These are phyloP conservation scores for Oxyscelio sp. DNA, from an alignment of 2,888 invertebrate genomes.

Conservation along the genomic window DNA sequence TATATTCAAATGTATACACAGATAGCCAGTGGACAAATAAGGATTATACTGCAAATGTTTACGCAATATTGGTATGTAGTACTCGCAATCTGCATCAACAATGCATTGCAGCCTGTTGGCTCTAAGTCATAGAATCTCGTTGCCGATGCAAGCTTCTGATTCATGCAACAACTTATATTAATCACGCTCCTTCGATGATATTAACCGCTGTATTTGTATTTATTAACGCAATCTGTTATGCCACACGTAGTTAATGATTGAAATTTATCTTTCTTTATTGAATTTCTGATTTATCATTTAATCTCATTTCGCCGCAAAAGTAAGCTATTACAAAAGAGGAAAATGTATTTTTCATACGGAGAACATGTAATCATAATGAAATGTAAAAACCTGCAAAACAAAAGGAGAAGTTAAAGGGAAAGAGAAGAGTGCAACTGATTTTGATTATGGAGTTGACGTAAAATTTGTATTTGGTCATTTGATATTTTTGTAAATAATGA, in stretches of 20 bases:
- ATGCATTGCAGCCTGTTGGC: slow-evolving; percentile 38
- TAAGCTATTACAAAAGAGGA: neutral
- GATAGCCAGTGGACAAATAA: slow-evolving; percentile 58
- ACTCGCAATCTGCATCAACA: slow-evolving; percentile 51
- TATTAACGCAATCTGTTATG: slow-evolving; percentile 43
- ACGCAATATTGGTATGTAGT: slow-evolving; percentile 48
- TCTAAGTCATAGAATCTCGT: slow-evolving; percentile 44
- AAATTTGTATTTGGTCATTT: too few species aligned
- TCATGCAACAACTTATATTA: slow-evolving; percentile 50
- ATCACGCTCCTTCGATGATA: slow-evolving; percentile 34
- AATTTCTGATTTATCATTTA: slow-evolving; percentile 30
- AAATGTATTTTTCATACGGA: too few species aligned
- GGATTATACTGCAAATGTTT: slow-evolving; percentile 58
- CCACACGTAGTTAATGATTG: slow-evolving; percentile 1
- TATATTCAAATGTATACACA: slow-evolving; percentile 49
- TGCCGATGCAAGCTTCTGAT: slow-evolving; percentile 21
- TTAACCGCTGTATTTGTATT: slow-evolving; percentile 48
- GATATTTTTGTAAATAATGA: too few species aligned
- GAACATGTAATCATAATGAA: too few species aligned
- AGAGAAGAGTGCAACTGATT: too few species aligned
- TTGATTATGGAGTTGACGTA: too few species aligned
- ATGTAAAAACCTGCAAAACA: too few species aligned
- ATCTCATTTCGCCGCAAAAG: neutral
- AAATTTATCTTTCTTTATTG: slow-evolving; percentile 26
- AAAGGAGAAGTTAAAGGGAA: too few species aligned